These are phyloP conservation scores for Dryadula phaetusa DNA, from an alignment of 2,888 invertebrate genomes.

Conservation along the genomic window DNA sequence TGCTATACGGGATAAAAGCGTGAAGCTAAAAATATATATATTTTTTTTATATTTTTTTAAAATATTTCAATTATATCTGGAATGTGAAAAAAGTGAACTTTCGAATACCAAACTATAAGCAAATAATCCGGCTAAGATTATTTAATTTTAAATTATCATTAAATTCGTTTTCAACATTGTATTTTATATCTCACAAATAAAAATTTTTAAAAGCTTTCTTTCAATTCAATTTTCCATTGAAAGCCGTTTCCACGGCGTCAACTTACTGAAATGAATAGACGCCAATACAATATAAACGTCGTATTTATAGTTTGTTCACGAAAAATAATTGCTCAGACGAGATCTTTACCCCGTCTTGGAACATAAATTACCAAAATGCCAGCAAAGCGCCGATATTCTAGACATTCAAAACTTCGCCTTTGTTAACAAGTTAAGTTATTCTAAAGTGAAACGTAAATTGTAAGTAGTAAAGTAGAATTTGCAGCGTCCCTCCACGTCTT, in stretches of 20 bases:
- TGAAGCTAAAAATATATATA: too few relatives aligned
- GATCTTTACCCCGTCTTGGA: conserved; percentile 53
- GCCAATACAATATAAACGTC: conserved; percentile 7
- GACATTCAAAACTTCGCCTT: conserved; percentile 52
- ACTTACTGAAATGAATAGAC: neutral
- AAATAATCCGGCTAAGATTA: too few relatives aligned
- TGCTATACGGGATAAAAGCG: too few relatives aligned
- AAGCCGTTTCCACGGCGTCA: neutral
- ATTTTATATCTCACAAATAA: neutral
- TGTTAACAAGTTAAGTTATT: conserved; percentile 44
- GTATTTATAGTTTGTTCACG: conserved; percentile 22
- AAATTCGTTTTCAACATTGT: too few relatives aligned
- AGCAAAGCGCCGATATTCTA: conserved; percentile 58
- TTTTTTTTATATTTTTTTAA: too few relatives aligned
- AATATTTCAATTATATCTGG: too few relatives aligned
- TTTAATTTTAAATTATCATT: too few relatives aligned
- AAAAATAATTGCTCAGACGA: conserved; percentile 52
- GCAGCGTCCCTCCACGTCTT: conserved; percentile 1
- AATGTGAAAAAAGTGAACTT: too few relatives aligned
- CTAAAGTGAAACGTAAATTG: conserved; percentile 55
- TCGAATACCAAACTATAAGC: too few relatives aligned
- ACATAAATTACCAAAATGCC: conserved; percentile 62
- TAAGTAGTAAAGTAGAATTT: conserved; percentile 26
- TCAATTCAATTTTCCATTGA: neutral
- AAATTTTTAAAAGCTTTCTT: neutral